phyloP scores from a whole-genome alignment of 2,113 vertebrate genomes.

The Montifringilla adamsi region DNA sequence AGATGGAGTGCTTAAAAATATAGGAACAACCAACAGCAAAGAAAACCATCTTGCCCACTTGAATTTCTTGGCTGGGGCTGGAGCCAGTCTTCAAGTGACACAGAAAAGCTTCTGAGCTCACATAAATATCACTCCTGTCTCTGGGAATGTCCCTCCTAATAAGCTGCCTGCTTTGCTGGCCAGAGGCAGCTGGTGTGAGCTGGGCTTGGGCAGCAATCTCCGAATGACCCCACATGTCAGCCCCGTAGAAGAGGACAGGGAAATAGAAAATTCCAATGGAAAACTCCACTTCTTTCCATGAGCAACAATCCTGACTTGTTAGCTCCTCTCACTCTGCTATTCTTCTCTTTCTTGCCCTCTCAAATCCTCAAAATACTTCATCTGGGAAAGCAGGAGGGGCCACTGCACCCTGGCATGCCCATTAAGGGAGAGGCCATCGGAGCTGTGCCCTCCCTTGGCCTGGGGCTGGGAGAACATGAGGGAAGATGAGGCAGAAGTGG shows the following conservation, averaged over 20 bases:
- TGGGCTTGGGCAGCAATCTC: background rate
- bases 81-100: background rate
- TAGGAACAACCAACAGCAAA: background rate
- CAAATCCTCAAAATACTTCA: background rate
- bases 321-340: background rate
- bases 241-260: fast-evolving
- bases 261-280: background rate
- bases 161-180: background rate
- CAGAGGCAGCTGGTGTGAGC: background rate
- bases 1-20: background rate
- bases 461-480: background rate
- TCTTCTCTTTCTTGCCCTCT: background rate
- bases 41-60: background rate
- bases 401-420: background rate
- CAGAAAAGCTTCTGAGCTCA: background rate
- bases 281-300: background rate
- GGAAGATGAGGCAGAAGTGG: background rate
- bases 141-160: background rate
- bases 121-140: background rate
- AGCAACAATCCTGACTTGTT: background rate
- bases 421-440: background rate
- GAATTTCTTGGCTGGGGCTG: background rate
- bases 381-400: background rate
- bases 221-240: background rate
- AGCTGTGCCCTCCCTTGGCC: background rate